Evolutionary conservation across 2,888 invertebrate genomes (phyloP), one percentile per base, ranked within the genome.

Genomic region (Alentia gelatinosa): DNA sequence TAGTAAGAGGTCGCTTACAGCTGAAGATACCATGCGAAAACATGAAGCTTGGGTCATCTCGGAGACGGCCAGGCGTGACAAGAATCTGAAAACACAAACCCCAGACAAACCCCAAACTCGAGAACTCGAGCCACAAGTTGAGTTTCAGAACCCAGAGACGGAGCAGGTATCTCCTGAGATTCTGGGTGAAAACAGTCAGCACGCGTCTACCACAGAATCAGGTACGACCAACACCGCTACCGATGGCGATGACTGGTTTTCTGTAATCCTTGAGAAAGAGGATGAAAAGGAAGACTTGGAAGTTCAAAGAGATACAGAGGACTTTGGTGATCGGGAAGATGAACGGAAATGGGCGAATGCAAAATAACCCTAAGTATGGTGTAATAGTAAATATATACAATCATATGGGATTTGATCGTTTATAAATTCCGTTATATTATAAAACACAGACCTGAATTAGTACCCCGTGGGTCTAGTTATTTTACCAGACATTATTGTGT

Each of bases 271-370:
- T 26, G 40, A 35, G 5, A 19, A 40, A 12, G 83, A 83, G 0
- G 83, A 39, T 1, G 37, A 35, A 7, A n/a, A n/a, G n/a, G n/a
- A n/a, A n/a, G n/a, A n/a, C n/a, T n/a, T n/a, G n/a, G n/a, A n/a
- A n/a, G n/a, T n/a, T n/a, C n/a, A n/a, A n/a, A 1, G 23, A 5
- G 56, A 56, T 3, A n/a, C 19, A 3, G 56, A 12, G 12, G 56
- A 19, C 19, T 56, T 56, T 19, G 56, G 56, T 23, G 39, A 79
- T 23, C 5, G 39, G 23, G 79, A 79, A 35, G 79, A 79, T 39
- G 79, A 79, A 19, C 1, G 79, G 37, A 79, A 79, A 35, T 79
- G 79, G 79, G 79, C 79, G 19, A 79, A 79, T 37, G 79, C 79
- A 1, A 79, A 37, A 26, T 79, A 23, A 68, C 19, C 9, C 47